Evolutionary conservation across 2,888 invertebrate genomes (phyloP), one percentile per base, ranked within the genome.

Genomic region (Scaptomyza parva): DNA sequence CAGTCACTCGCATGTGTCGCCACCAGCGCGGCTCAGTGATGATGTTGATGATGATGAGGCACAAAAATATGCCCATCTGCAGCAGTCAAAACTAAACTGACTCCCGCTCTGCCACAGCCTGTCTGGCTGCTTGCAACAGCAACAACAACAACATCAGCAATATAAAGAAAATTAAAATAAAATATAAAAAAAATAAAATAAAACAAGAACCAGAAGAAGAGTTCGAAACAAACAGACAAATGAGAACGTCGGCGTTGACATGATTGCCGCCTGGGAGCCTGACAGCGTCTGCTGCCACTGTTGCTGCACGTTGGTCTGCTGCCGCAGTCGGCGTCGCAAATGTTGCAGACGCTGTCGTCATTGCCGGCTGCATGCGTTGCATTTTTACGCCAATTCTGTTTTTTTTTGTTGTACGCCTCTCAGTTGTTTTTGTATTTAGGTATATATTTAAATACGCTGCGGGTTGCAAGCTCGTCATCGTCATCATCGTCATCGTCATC

Each of bases 391-490:
- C 62, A 63, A n/a, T n/a, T n/a, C 68, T 60, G 60, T 68, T 74
- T 64, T 51, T 61, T 55, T 65, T 48, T 67, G 33, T 41, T 51
- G 22, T 37, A n/a, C 18, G 12, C 22, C 20, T 51, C 17, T 37
- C 28, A 37, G 48, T 45, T 51, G 45, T 64, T 60, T 60, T 67
- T 57, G 33, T 45, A 50, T 48, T 52, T 70, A 66, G 77, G 82
- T 87, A 85, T 87, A 85, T 83, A 87, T 84, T 87, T 87, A 85
- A 87, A 82, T 67, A 86, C 87, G 82, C 77, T 84, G 86, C 72
- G 78, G 87, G 78, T 79, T 87, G 84, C 84, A 74, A 37, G 40
- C 66, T 59, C 52, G 75, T 70, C 70, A 37, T 59, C 52, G 75
- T 70, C 70, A 37, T 37, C 37, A 37, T 37, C 35, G 3, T 35